Evolutionary conservation across 2,113 vertebrate species (phyloP).

Genomic region (Entosphenus tridentatus): DNA sequence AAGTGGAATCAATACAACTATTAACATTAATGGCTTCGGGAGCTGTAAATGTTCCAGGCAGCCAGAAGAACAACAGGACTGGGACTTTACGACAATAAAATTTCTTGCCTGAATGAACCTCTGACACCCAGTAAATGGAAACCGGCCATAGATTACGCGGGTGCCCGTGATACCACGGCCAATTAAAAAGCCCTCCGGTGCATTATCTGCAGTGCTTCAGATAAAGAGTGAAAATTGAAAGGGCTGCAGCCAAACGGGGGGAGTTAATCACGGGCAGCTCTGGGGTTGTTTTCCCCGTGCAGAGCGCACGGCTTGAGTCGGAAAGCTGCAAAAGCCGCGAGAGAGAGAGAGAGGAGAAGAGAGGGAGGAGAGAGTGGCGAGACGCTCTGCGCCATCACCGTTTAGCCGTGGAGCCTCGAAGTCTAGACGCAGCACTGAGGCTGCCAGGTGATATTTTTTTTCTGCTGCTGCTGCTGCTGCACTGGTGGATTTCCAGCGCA

Average conservation of each 20-base stretch:
- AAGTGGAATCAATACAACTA: constrained; percentile 96
- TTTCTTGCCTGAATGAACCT: background rate
- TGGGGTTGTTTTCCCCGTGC: background rate
- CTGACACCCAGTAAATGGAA: constrained; percentile 4
- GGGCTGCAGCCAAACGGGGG: background rate
- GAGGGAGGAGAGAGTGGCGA: too few relatives aligned
- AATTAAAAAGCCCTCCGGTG: background rate
- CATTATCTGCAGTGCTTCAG: background rate
- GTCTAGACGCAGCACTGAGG: too few relatives aligned
- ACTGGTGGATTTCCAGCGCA: too few relatives aligned
- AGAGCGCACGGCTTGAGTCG: background rate
- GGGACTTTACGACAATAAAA: background rate
- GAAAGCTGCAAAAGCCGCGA: background rate
- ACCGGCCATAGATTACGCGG: background rate
- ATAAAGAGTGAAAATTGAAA: background rate
- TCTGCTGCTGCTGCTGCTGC: too few relatives aligned
- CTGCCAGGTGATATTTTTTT: too few relatives aligned
- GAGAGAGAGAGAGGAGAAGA: background rate
- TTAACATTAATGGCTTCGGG: background rate
- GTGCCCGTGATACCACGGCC: background rate
- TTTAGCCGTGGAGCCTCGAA: too few relatives aligned
- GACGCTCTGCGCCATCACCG: too few relatives aligned
- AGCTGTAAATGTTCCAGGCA: background rate
- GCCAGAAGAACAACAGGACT: constrained; percentile 2
- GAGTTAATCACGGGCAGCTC: background rate